Base-by-base conservation (phyloP, 2,888 invertebrate genomes). In the Timema podura region DNA sequence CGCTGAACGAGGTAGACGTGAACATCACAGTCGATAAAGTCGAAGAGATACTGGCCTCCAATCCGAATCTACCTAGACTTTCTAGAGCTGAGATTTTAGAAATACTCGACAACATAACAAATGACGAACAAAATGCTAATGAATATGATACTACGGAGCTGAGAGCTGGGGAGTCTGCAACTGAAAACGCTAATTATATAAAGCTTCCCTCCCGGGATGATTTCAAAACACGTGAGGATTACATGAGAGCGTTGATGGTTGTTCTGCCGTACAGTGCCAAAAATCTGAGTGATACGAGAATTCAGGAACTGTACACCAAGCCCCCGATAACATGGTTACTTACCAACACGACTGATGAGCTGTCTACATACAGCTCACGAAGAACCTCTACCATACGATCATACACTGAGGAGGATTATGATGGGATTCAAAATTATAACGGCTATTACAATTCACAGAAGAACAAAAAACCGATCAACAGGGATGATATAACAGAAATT, bases 21-120 rank as follows among this genome's bases (percentile, higher is more conserved):
- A 86, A 88, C 75, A 84, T 83, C 74, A 90, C 90, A 9, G 86
- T 91, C 7, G 82, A 85, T 76, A 88, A 90, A 81, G 91, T 91
- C 3, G 87, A 91, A 76, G 84, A 79, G 49, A 84, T 90, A 75
- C 81, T 91, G 9, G 82, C 84, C 76, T 80, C 83, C 6, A 86
- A 90, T 78, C 82, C 87, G 5, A 82, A 82, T n/a, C 78, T 91
- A 65, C 91, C 91, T 1, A 82, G 88, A 72, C 79, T 91, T 46
- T 84, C 85, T 0, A 82, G 89, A 76, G 85, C 86, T 9, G 88
- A 91, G 77, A 90, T 91, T 72, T 79, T 91, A 46, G 85, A 87
- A 73, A 83, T 91, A 16, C 79, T 91, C 6, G 85, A 88, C 74
- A 90, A 91, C 74, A 88, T 91, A 67, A 85, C 85, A 71, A 76